A percentile compares a stretch with the other conserved stretches of the same genome.
Conservation (phyloP, 2,888 invertebrate species). For the Drosophila borborema region DNA sequence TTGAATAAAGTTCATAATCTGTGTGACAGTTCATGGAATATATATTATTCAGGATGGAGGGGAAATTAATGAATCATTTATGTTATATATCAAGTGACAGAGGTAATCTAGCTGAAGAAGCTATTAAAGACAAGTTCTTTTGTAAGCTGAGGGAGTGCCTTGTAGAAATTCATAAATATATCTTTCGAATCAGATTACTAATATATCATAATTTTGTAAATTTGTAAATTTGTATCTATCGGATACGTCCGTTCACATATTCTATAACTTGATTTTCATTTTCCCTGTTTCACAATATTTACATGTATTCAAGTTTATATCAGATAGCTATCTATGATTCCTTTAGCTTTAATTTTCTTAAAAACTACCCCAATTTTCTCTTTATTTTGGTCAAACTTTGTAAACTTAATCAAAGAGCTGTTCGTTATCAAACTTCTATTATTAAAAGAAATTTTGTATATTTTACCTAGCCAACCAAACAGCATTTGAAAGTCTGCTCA, state of each 20-base stretch:
- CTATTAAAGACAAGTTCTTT: not conserved
- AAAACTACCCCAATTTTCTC: too few relatives aligned
- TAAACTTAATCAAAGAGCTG: too few relatives aligned
- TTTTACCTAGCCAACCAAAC: not conserved
- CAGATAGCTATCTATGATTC: too few relatives aligned
- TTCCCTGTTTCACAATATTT: too few relatives aligned
- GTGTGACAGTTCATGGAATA: conserved; percentile 15
- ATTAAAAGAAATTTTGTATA: not conserved
- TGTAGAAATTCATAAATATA: not conserved
- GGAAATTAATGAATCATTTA: too few relatives aligned
- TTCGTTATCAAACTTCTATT: not conserved
- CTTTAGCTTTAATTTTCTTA: too few relatives aligned
- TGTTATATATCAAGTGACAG: not conserved
- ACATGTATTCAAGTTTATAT: too few relatives aligned
- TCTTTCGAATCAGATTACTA: not conserved
- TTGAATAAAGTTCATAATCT: conserved; percentile 68
- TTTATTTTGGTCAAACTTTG: too few relatives aligned
- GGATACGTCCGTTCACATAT: not conserved
- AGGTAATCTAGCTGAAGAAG: not conserved
- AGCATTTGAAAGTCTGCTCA: not conserved
- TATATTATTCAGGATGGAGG: not conserved
- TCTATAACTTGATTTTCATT: too few relatives aligned
- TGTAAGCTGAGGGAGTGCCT: not conserved
- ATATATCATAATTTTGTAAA: not conserved
- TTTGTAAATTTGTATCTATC: not conserved